Evolutionary conservation across 2,113 vertebrate species (phyloP).

Genomic region (Dolichotis patagonum): DNA sequence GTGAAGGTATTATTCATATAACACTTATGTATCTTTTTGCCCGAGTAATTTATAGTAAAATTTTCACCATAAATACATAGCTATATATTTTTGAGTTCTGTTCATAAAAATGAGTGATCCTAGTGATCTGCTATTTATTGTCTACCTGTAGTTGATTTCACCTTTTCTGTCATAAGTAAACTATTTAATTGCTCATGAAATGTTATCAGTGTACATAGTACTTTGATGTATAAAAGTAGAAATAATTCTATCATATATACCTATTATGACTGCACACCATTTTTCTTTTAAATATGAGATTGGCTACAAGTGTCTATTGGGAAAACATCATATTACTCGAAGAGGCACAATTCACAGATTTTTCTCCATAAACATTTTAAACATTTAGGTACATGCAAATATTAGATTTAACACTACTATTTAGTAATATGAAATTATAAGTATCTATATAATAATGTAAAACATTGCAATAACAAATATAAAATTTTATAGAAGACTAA

Average conservation of each 20-base stretch:
- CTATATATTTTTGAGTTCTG: not conserved
- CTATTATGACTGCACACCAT: not conserved
- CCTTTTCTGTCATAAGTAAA: not conserved
- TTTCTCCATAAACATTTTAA: not conserved
- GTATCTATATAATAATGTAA: too few species aligned
- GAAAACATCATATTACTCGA: not conserved
- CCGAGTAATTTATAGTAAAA: not conserved
- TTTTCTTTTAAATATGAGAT: not conserved
- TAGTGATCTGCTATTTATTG: not conserved
- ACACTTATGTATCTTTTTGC: not conserved
- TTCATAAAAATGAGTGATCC: not conserved
- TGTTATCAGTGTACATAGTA: not conserved
- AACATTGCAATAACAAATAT: not conserved
- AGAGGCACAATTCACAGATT: not conserved
- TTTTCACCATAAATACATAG: not conserved
- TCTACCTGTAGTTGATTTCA: not conserved
- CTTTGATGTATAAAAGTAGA: not conserved
- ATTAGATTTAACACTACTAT: not conserved
- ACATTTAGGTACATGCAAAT: not conserved
- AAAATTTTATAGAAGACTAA: not conserved
- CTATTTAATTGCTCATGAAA: not conserved
- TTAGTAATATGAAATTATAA: not conserved
- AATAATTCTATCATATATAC: not conserved
- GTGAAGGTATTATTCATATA: not conserved
- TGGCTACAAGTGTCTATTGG: too few species aligned